phyloP scores from a whole-genome alignment of 2,888 invertebrate genomes.

The Chrysolina oricalcia region DNA sequence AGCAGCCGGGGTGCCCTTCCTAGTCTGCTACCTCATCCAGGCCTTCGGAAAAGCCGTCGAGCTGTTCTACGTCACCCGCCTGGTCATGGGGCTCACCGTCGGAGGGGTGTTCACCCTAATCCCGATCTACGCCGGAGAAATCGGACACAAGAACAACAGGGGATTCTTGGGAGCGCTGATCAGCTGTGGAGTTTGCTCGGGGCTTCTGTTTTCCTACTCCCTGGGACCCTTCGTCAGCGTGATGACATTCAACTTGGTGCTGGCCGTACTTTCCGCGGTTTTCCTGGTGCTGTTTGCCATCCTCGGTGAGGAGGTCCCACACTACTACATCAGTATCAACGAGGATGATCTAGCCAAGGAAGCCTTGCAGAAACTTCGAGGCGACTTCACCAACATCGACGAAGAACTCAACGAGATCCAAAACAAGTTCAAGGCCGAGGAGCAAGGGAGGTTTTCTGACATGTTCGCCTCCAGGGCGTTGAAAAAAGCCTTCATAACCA shows the following conservation, averaged over 20 bases:
- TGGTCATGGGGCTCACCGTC: constrained; percentile 78
- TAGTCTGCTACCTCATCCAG: constrained; percentile 82
- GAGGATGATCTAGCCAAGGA: constrained; percentile 77
- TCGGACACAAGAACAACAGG: constrained; percentile 84
- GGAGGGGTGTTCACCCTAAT: constrained; percentile 83
- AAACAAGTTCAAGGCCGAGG: constrained; percentile 69
- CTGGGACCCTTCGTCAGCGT: constrained; percentile 84
- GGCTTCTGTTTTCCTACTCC: constrained; percentile 80
- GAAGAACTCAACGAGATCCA: constrained; percentile 74
- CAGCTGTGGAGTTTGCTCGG: constrained; percentile 81
- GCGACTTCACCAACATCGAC: constrained; percentile 76
- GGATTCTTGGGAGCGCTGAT: constrained; percentile 88
- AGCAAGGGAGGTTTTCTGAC: constrained; percentile 67
- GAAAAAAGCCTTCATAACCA: constrained; percentile 83
- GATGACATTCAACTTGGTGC: constrained; percentile 75
- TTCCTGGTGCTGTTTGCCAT: constrained; percentile 77
- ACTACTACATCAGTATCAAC: constrained; percentile 78
- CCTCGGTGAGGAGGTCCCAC: constrained; percentile 89
- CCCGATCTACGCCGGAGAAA: constrained; percentile 92
- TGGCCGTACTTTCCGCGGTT: constrained; percentile 72
- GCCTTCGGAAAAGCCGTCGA: constrained; percentile 73
- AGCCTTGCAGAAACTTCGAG: constrained; percentile 80
- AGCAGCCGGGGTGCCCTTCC: constrained; percentile 75
- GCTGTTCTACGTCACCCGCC: constrained; percentile 75
- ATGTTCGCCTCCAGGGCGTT: constrained; percentile 76